Percentiles rank a stretch among this genome's conserved stretches.
These are phyloP conservation scores for Celastrina argiolus DNA, from an alignment of 2,888 invertebrate genomes.

Conservation along the genomic window DNA sequence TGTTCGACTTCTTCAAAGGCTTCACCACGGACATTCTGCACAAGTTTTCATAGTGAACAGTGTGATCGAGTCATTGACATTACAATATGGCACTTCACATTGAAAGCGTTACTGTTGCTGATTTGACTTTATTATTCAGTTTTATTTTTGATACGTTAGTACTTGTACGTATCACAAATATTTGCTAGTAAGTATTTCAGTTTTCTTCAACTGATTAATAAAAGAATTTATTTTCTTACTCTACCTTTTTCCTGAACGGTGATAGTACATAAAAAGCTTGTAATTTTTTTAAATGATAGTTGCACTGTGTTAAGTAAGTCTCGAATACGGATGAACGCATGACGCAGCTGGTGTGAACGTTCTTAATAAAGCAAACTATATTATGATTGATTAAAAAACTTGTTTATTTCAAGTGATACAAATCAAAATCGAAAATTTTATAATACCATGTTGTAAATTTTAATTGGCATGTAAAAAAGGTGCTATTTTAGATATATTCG, in stretches of 20 bases:
- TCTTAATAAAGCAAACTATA: constrained; percentile 1
- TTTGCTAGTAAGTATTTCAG: too few relatives aligned
- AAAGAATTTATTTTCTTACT: constrained; percentile 6
- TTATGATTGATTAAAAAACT: constrained; percentile 11
- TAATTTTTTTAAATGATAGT: neutral
- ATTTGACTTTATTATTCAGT: too few relatives aligned
- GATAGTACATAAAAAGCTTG: neutral
- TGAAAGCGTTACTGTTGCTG: constrained; percentile 16
- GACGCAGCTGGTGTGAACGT: neutral
- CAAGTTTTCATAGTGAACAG: constrained; percentile 49
- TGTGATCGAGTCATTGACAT: constrained; percentile 22
- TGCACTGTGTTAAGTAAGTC: neutral
- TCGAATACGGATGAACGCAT: neutral
- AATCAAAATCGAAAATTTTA: constrained; percentile 27
- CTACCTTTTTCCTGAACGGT: neutral
- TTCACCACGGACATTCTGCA: constrained; percentile 66
- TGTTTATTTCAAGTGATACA: constrained; percentile 30
- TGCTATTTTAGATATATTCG: constrained; percentile 32
- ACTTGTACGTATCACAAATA: too few relatives aligned
- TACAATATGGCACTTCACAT: neutral
- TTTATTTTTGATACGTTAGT: too few relatives aligned
- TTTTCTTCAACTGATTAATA: too few relatives aligned
- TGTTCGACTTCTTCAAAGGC: constrained; percentile 63
- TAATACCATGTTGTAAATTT: constrained; percentile 34
- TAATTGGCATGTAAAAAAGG: constrained; percentile 33